Percentiles rank a stretch among this genome's conserved stretches.
phyloP scores from a whole-genome alignment of 2,113 vertebrate species.

The Pelecanoides urinatrix region DNA sequence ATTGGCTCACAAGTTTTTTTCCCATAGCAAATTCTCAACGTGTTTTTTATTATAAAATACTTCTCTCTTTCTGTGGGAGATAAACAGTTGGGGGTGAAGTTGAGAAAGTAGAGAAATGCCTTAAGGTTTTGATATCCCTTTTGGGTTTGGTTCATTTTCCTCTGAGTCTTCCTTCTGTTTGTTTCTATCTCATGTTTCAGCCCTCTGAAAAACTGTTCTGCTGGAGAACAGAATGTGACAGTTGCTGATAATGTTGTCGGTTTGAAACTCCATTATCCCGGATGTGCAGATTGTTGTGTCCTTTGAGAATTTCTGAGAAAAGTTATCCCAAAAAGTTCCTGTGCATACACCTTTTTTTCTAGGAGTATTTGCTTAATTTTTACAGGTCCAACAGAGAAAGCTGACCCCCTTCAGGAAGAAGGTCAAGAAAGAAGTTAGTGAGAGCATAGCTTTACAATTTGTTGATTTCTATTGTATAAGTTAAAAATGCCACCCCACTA shows the following conservation, averaged over 20 bases:
- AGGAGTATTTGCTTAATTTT: not conserved
- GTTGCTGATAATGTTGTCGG: not conserved
- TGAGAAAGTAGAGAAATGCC: not conserved
- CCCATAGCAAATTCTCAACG: not conserved
- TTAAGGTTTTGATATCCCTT: not conserved
- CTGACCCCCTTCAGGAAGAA: not conserved
- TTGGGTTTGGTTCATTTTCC: not conserved
- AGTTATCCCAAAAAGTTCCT: not conserved
- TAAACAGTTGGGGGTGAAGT: not conserved
- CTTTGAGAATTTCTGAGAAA: not conserved
- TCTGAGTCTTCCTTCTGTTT: not conserved
- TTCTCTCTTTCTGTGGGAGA: not conserved
- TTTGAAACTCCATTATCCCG: conserved; percentile 4
- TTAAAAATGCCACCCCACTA: not conserved
- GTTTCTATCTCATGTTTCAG: not conserved
- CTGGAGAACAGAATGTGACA: not conserved
- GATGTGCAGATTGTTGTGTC: not conserved
- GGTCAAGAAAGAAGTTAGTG: not conserved
- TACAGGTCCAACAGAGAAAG: not conserved
- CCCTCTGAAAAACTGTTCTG: not conserved
- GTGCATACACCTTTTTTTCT: not conserved
- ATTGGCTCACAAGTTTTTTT: not conserved
- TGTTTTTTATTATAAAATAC: not conserved
- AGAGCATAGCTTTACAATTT: not conserved
- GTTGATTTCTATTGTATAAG: not conserved